Base-by-base conservation (phyloP, 2,888 invertebrate species). In the Campoletis raptor region DNA sequence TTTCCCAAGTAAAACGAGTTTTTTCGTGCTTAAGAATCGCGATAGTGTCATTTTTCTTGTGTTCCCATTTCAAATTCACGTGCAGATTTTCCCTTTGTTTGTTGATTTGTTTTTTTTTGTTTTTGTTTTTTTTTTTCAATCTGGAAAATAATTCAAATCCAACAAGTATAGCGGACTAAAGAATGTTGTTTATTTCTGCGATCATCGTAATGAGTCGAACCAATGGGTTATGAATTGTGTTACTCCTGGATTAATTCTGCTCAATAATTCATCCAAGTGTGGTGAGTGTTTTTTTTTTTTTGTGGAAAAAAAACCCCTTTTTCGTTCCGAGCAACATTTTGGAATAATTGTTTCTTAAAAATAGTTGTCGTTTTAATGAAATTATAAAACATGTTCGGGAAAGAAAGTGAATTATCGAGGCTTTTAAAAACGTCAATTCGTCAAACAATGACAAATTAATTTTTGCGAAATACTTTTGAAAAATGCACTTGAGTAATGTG, bases 151-250 rank as follows among this genome's bases (percentile, higher is more conserved):
- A 61, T 30, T 61, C n/a, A 42, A 15, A 52, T 40, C 57, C 36
- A n/a, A 48, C 48, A 36, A 0, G 37, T 40, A 18, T 40, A 57
- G 21, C 21, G 37, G 48, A 52, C 15, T 12, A 40, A 40, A 64
- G 52, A 61, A 61, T 36, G 24, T 37, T 80, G 64, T 48, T 72
- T 36, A 42, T 57, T 42, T 42, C 12, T 45, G 40, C 66, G 21
- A 77, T 81, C 70, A 5, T 85, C 72, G 70, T 66, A 42, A 52
- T 40, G 21, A 67, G 37, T 52, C 78, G 69, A 37, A 61, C 36
- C 70, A 69, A 70, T 73, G 86, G 77, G 86, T 83, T 86, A 86
- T 86, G 86, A 86, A 81, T 83, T 78, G 86, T 86, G 83, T 74
- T 81, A 81, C 45, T 66, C 52, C 83, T 83, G 86, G 86, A 83